Conservation (phyloP, 1,140 invertebrate species). For the Drosophila dunni region DNA sequence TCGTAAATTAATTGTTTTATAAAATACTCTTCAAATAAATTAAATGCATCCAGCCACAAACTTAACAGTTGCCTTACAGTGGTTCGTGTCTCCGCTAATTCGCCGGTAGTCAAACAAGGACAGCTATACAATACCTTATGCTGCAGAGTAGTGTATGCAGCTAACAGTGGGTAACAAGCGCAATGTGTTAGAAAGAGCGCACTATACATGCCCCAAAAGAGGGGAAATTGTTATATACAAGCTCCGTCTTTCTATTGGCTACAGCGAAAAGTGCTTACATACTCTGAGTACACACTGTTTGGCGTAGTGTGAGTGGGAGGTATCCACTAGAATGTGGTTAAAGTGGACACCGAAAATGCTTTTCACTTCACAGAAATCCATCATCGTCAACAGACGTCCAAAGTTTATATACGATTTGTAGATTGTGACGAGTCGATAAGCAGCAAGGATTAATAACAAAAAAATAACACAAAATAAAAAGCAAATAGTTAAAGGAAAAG, state of each 20-base stretch:
- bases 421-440: conserved; percentile 35
- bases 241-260: conserved; percentile 11
- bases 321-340: conserved; percentile 30
- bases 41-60: not conserved
- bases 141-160: conserved; percentile 15
- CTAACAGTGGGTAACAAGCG: too few relatives aligned
- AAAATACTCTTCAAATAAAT: not conserved
- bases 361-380: conserved; percentile 63
- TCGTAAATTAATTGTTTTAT: not conserved
- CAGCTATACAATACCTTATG: not conserved
- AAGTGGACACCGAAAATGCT: conserved; percentile 16
- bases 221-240: conserved; percentile 60
- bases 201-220: not conserved
- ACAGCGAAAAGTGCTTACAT: conserved; percentile 21
- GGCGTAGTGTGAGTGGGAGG: not conserved
- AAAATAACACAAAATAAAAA: not conserved
- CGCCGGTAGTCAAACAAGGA: conserved; percentile 8
- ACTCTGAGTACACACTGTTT: conserved; percentile 8
- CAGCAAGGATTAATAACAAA: conserved; percentile 14
- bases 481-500: not conserved
- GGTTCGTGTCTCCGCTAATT: conserved; percentile 55
- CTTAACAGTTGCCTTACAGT: conserved; percentile 37
- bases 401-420: conserved; percentile 25
- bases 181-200: conserved; percentile 13
- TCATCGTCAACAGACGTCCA: conserved; percentile 70